Base-by-base conservation (phyloP, 2,113 vertebrate genomes). In the Percina caprodes region DNA sequence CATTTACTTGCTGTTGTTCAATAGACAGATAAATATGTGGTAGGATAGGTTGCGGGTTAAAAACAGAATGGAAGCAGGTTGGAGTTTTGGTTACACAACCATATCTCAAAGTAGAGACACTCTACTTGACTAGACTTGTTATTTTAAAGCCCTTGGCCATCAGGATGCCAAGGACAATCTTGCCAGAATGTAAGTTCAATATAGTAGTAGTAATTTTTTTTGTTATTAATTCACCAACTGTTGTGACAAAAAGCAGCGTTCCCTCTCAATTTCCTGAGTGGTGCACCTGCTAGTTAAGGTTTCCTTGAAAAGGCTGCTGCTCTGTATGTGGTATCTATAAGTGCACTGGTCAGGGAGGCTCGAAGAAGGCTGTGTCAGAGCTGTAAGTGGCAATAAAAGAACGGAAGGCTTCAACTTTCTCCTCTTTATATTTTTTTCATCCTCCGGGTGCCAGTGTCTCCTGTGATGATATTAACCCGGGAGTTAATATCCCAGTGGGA, bases 351-450 rank as follows among this genome's bases (percentile, higher is more conserved):
- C 55, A 51, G 56, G 24, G 42, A 15, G 46, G 68, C 39, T 52
- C 33, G 59, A 46, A 69, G 19, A 51, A 54, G 8, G 30, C 35
- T 62, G 65, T 33, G 67, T 74, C 58, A 54, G 55, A 65, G 75
- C 74, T 79, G 73, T 42, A 69, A 68, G 46, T 69, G 74, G 39
- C 54, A 26, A 48, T 54, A 73, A 69, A 87, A 30, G 79, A 69
- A 72, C 18, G 12, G 12, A 67, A 33, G 16, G 55, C 61, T 67
- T n/a, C 58, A 52, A 54, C 42, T 42, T 61, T 46, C 51, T 56
- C 24, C 26, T 70, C 33, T 69, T 61, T 26, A 59, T 78, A 48
- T 30, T 46, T 10, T 6, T 2, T 46, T 49, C 21, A 49, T 65
- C 60, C 69, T 51, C 13, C 2, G 14, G 30, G 46, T 11, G 21